A percentile compares a stretch with the other conserved stretches of the same genome.
Evolutionary conservation across 2,888 invertebrate species (phyloP).

Genomic region (Entomobrya multifasciata): DNA sequence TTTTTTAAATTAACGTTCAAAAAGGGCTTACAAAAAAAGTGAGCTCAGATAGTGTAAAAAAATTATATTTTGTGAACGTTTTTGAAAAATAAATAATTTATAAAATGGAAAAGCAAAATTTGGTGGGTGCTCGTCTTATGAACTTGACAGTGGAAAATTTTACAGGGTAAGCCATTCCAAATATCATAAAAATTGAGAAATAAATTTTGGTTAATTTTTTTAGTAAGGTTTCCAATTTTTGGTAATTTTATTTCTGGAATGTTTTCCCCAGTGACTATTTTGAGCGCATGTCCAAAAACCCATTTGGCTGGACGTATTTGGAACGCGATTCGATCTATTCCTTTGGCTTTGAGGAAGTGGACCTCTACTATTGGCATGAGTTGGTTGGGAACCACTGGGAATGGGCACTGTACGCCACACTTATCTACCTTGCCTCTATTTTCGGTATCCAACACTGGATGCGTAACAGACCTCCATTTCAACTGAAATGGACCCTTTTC

Average conservation of each 20-base stretch:
- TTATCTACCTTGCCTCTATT: slow-evolving; percentile 95
- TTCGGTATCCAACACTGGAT: slow-evolving; percentile 96
- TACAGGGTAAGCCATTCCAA: too few species aligned
- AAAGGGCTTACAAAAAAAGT: too few species aligned
- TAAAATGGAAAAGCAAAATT: too few species aligned
- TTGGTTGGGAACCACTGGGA: slow-evolving; percentile 90
- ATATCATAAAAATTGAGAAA: neutral
- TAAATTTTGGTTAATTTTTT: neutral
- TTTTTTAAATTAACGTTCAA: too few species aligned
- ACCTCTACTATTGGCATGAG: slow-evolving; percentile 31
- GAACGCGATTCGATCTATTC: neutral
- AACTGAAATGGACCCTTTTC: slow-evolving; percentile 91
- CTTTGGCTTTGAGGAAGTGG: slow-evolving; percentile 44
- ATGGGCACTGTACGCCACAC: slow-evolving; percentile 92
- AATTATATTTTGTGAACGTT: too few species aligned
- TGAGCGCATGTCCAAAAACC: neutral
- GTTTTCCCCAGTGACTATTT: neutral
- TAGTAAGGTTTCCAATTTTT: neutral
- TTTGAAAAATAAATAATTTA: too few species aligned
- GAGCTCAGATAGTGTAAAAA: too few species aligned
- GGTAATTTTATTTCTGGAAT: too few species aligned
- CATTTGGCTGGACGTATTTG: slow-evolving; percentile 15
- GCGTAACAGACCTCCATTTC: slow-evolving; percentile 94
- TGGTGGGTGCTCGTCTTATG: too few species aligned
- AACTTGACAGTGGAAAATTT: too few species aligned